phyloP scores from a whole-genome alignment of 1,140 invertebrate genomes.

The Goniozus legneri region DNA sequence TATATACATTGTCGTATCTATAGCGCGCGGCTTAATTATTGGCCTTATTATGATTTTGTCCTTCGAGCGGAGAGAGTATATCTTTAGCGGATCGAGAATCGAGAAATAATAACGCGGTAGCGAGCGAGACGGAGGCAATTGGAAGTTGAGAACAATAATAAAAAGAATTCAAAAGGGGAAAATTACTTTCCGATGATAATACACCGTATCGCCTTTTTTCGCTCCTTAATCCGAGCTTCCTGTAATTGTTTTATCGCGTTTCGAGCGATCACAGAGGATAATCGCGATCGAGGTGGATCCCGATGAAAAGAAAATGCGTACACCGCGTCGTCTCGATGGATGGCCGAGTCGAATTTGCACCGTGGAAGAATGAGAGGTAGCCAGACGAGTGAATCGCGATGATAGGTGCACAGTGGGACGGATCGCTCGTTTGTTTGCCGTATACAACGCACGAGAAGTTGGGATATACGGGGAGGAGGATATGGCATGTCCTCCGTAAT shows the following conservation, averaged over 20 bases:
- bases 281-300: too few species aligned
- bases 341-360: constrained; percentile 17
- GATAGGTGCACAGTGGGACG: not conserved
- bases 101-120: not conserved
- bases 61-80: constrained; percentile 28
- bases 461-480: constrained; percentile 8
- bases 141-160: too few species aligned
- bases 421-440: not conserved
- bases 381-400: not conserved
- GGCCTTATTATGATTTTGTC: constrained; percentile 47
- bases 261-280: too few species aligned
- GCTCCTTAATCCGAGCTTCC: constrained; percentile 10
- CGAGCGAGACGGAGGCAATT: not conserved
- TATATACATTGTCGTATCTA: constrained; percentile 4
- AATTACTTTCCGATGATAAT: constrained; percentile 22
- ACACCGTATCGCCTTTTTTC: constrained; percentile 10
- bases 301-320: too few species aligned
- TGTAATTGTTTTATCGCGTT: too few species aligned
- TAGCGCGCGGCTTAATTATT: constrained; percentile 45
- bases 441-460: too few species aligned
- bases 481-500: constrained; percentile 51
- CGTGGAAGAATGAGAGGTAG: not conserved
- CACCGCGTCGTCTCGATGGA: too few species aligned
- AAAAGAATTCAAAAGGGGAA: constrained; percentile 7
- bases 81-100: not conserved